Percentiles rank a stretch among this genome's conserved stretches.
Evolutionary conservation across 2,888 invertebrate genomes (phyloP).

Genomic region (Spilarctia lutea): DNA sequence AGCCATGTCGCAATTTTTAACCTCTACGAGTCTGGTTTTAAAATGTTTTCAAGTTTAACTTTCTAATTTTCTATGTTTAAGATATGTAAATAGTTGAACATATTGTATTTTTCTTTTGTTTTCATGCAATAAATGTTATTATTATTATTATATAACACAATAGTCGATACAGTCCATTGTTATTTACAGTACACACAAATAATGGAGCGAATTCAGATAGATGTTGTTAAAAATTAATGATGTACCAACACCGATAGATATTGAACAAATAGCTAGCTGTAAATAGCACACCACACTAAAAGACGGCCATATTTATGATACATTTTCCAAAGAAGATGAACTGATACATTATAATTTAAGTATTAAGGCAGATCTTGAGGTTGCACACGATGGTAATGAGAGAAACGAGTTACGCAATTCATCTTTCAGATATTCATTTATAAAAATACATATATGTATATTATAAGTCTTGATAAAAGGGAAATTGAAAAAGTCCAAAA

Average conservation of each 20-base stretch:
- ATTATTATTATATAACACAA: neutral
- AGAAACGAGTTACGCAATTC: too few relatives aligned
- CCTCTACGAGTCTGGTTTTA: neutral
- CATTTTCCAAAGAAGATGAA: neutral
- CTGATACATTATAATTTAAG: neutral
- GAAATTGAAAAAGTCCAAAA: neutral
- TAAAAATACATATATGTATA: neutral
- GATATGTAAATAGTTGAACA: too few relatives aligned
- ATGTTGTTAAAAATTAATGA: constrained; percentile 3
- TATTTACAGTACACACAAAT: constrained; percentile 15
- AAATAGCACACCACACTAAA: neutral
- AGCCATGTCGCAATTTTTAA: neutral
- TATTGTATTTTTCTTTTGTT: too few relatives aligned
- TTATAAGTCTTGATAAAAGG: neutral
- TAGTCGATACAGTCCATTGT: constrained; percentile 12
- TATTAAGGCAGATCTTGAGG: neutral
- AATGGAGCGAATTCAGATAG: constrained; percentile 7
- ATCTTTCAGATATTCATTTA: too few relatives aligned
- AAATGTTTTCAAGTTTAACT: neutral
- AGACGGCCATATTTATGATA: neutral
- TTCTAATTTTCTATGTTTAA: neutral
- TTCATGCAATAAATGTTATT: too few relatives aligned
- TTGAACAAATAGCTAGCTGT: neutral
- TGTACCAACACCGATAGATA: constrained; percentile 3
- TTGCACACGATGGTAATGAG: too few relatives aligned